Evolutionary conservation across 2,888 invertebrate species (phyloP).

Genomic region (Melanotus villosus): DNA sequence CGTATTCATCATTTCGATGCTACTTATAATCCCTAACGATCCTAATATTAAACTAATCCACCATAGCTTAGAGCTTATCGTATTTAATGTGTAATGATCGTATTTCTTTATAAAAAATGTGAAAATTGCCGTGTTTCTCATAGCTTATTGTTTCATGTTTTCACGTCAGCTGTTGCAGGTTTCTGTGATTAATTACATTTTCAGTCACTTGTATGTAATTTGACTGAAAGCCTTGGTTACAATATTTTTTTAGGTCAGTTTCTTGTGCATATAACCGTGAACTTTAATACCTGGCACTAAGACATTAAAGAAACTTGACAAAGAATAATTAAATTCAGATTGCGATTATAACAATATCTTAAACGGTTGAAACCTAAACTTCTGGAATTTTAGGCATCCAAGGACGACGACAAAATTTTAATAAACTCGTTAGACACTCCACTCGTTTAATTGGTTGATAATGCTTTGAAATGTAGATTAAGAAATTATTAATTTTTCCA

Average conservation of each 20-base stretch:
- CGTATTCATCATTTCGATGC: constrained; percentile 19
- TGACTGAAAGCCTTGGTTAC: constrained; percentile 32
- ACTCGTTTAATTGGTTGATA: too few relatives aligned
- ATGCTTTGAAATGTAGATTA: too few relatives aligned
- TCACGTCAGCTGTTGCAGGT: constrained; percentile 57
- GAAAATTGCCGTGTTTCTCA: constrained; percentile 47
- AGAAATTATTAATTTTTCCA: too few relatives aligned
- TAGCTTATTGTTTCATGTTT: constrained; percentile 56
- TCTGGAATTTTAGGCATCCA: too few relatives aligned
- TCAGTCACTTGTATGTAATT: constrained; percentile 36
- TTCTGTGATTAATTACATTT: constrained; percentile 52
- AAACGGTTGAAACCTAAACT: background rate
- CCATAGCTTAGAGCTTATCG: constrained; percentile 13
- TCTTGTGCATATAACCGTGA: constrained; percentile 23
- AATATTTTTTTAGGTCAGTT: constrained; percentile 32
- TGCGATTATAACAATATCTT: background rate
- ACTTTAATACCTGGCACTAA: constrained; percentile 21
- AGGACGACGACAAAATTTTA: too few relatives aligned
- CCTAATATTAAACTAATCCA: background rate
- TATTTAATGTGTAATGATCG: constrained; percentile 23
- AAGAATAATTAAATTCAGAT: constrained; percentile 34
- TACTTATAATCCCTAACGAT: background rate
- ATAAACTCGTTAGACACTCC: too few relatives aligned
- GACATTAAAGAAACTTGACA: constrained; percentile 13
- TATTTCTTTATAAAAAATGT: constrained; percentile 29